Evolutionary conservation across 2,797 vertebrate species (phyloP).

Genomic region (Phylloscopus collybita): DNA sequence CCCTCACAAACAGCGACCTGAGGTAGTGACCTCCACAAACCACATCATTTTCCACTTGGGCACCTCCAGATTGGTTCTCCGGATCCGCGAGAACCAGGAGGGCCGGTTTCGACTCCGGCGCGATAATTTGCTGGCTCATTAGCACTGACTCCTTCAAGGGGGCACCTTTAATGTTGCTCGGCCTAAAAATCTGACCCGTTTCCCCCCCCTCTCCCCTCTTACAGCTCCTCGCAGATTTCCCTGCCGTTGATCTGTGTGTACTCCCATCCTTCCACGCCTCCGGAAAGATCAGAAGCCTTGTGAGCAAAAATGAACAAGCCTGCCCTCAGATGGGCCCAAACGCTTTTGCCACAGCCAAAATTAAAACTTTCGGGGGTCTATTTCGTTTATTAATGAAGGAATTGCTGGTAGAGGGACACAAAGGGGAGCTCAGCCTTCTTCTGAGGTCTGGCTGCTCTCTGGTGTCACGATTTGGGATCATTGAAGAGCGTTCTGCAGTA

Average conservation of each 20-base stretch:
- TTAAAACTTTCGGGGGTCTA: neutral
- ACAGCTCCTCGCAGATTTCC: neutral
- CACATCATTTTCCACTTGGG: constrained; percentile 74
- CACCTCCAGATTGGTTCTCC: constrained; percentile 68
- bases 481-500: neutral
- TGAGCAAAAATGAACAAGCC: neutral
- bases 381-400: neutral
- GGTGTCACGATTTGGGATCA: neutral
- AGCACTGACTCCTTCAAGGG: constrained; percentile 63
- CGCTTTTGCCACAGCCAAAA: neutral
- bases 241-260: neutral
- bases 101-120: neutral
- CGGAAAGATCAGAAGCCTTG: neutral
- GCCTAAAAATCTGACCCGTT: constrained; percentile 39
- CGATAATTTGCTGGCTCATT: constrained; percentile 74
- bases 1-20: constrained; percentile 43
- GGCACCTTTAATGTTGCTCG: constrained; percentile 52
- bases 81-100: constrained; percentile 30
- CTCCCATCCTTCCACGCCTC: neutral
- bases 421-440: neutral
- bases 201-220: neutral
- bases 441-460: neutral
- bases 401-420: neutral
- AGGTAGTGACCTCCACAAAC: constrained; percentile 48
- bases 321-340: neutral